Percentiles rank a stretch among this genome's conserved stretches.
Conservation (phyloP, 2,113 vertebrate species). For the Notothenia coriiceps region DNA sequence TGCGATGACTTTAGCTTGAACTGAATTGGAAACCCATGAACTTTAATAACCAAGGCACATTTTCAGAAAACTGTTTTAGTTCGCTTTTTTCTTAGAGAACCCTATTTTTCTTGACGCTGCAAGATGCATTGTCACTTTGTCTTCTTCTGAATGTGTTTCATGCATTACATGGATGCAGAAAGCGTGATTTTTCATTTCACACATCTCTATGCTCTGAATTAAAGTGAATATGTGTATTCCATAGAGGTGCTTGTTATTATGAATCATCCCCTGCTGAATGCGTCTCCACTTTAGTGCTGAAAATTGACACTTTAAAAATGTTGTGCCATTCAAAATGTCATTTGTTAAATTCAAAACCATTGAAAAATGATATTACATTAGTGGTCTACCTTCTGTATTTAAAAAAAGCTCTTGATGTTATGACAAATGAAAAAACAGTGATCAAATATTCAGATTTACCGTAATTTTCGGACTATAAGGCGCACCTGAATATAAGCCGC, state of each 20-base stretch:
- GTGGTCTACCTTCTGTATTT: neutral
- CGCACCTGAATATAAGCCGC: too few relatives aligned
- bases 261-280: neutral
- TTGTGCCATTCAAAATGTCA: neutral
- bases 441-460: neutral
- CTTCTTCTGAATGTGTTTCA: neutral
- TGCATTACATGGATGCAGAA: neutral
- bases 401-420: neutral
- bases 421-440: too few relatives aligned
- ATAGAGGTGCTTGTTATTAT: neutral
- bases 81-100: too few relatives aligned
- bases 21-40: neutral
- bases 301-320: neutral
- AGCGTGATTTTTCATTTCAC: too few relatives aligned
- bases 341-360: neutral
- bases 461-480: too few relatives aligned
- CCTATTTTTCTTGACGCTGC: too few relatives aligned
- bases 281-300: too few relatives aligned
- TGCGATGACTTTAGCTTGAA: neutral
- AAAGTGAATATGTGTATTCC: neutral
- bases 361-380: neutral
- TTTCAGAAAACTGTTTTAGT: neutral
- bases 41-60: neutral
- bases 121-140: neutral
- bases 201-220: neutral